Conservation (phyloP, 2,113 vertebrate species). For the Ariopsis seemanni region DNA sequence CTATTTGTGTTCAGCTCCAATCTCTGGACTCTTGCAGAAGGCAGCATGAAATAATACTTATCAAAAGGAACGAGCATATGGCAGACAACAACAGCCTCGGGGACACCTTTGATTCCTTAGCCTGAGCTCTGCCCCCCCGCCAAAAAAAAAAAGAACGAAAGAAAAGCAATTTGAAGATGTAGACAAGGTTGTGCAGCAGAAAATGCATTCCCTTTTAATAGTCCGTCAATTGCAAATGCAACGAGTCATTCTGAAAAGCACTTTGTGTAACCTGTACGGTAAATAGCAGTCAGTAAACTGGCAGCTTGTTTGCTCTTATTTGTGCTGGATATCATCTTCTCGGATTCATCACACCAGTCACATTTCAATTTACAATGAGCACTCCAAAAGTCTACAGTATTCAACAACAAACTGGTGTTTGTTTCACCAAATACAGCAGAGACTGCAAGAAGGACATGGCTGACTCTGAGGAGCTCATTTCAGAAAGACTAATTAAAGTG, state of each 20-base stretch:
- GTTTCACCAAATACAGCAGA: constrained; percentile 41
- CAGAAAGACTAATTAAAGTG: constrained; percentile 47
- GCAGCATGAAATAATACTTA: constrained; percentile 38
- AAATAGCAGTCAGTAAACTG: background rate
- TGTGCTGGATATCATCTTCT: background rate
- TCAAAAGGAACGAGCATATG: constrained; percentile 32
- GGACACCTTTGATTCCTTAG: constrained; percentile 30
- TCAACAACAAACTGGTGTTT: constrained; percentile 15
- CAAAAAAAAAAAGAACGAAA: background rate
- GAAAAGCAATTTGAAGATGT: background rate
- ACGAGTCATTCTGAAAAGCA: background rate
- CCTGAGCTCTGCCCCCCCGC: background rate
- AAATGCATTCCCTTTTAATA: background rate
- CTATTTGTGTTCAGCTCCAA: constrained; percentile 43
- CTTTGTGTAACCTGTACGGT: constrained; percentile 9
- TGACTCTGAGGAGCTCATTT: constrained; percentile 29
- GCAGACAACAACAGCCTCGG: constrained; percentile 29
- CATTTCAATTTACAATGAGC: background rate
- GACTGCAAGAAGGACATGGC: constrained; percentile 42
- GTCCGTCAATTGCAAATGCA: background rate
- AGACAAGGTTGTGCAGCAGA: background rate
- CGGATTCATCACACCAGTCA: background rate
- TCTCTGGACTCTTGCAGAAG: constrained; percentile 32
- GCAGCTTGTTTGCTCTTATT: background rate
- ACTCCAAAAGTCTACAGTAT: background rate